Percentiles rank a stretch among this genome's conserved stretches.
Evolutionary conservation across 2,797 vertebrate genomes (phyloP).

Genomic region (Petrocephalus schoutedeni): DNA sequence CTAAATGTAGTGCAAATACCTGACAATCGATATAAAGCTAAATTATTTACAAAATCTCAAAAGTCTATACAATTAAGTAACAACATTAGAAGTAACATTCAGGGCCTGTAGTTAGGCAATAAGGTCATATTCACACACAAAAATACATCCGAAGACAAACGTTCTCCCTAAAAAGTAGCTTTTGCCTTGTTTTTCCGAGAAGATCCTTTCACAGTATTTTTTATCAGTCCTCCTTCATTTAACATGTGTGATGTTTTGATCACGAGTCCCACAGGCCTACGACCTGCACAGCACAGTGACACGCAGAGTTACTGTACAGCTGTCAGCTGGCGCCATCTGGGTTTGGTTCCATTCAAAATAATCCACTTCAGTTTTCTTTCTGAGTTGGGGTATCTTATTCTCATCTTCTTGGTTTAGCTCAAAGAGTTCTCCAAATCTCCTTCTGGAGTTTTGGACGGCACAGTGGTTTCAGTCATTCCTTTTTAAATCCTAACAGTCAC

Average conservation of each 20-base stretch:
- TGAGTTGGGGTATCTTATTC: background rate
- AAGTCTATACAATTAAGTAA: conserved; percentile 12
- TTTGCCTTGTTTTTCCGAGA: background rate
- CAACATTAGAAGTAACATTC: background rate
- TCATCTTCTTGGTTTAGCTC: background rate
- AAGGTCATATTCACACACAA: conserved; percentile 4
- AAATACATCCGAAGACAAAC: background rate
- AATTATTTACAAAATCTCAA: conserved; percentile 37
- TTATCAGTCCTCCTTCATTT: conserved; percentile 13
- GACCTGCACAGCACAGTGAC: background rate
- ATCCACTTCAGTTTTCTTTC: background rate
- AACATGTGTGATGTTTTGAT: background rate
- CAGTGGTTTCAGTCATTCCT: conserved; percentile 29
- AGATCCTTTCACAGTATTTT: background rate
- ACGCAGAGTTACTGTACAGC: background rate
- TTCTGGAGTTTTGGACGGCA: conserved; percentile 34
- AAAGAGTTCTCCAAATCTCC: background rate
- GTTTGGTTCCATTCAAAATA: background rate
- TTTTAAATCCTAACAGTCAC: conserved; percentile 4
- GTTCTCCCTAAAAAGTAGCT: background rate
- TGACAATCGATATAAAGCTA: background rate
- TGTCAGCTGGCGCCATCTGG: background rate
- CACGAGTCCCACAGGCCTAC: background rate
- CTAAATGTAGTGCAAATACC: conserved; percentile 32
- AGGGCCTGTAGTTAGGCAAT: background rate